Percentiles rank a stretch among this genome's conserved stretches.
These are phyloP conservation scores for Pycnonotus jocosus DNA, from an alignment of 2,113 vertebrate species.

Conservation along the genomic window DNA sequence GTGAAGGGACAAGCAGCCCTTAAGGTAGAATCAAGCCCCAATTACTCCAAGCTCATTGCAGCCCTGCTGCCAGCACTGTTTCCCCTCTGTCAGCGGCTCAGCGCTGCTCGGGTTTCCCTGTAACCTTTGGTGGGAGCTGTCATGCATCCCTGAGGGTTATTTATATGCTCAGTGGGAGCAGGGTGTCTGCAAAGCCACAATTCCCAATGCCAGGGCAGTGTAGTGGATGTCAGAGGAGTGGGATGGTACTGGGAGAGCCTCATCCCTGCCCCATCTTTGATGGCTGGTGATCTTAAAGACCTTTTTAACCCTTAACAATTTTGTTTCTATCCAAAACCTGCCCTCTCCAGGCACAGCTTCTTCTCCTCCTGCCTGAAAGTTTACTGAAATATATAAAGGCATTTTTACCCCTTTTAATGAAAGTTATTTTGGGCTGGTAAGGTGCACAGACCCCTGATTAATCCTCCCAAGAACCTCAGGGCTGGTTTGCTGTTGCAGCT, in stretches of 20 bases:
- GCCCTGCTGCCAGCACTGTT: not conserved
- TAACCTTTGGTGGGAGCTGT: slow-evolving; percentile 59
- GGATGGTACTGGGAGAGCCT: not conserved
- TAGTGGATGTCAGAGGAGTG: not conserved
- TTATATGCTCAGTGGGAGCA: not conserved
- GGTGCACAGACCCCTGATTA: rapidly evolving
- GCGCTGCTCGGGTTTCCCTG: slow-evolving; percentile 49
- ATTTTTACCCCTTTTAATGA: not conserved
- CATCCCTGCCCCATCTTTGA: not conserved
- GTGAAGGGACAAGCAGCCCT: not conserved
- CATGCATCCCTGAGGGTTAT: not conserved
- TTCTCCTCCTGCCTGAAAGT: not conserved
- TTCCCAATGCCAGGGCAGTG: not conserved
- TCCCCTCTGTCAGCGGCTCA: not conserved
- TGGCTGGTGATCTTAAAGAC: not conserved
- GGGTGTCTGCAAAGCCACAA: not conserved
- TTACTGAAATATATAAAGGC: not conserved
- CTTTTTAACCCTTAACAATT: not conserved
- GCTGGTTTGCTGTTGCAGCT: not conserved
- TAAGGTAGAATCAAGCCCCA: not conserved
- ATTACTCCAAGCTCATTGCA: not conserved
- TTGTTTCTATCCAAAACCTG: not conserved
- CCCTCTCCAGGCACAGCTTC: not conserved
- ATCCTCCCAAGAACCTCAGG: not conserved
- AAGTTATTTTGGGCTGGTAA: not conserved